Evolutionary conservation across 2,888 invertebrate species (phyloP).

Genomic region (Rotaria magnacalcarata): DNA sequence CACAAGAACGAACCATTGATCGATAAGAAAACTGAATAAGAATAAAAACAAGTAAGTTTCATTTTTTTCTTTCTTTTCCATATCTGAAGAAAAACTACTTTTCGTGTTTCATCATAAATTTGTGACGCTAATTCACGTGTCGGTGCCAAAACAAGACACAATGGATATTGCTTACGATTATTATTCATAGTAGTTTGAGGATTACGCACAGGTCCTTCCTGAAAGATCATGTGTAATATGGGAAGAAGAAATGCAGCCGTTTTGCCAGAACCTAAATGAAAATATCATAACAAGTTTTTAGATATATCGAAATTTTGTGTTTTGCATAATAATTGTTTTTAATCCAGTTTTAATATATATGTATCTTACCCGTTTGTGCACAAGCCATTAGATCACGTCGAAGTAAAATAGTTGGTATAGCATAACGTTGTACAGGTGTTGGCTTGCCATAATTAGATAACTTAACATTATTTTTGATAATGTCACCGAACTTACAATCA

Average conservation of each 20-base stretch:
- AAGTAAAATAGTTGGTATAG: slow-evolving; percentile 74
- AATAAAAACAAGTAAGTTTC: not conserved
- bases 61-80: not conserved
- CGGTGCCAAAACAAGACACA: slow-evolving; percentile 44
- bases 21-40: slow-evolving; percentile 40
- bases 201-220: slow-evolving; percentile 35
- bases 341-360: no score
- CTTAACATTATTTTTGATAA: slow-evolving; percentile 66
- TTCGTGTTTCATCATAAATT: slow-evolving; percentile 46
- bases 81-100: not conserved
- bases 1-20: slow-evolving; percentile 44
- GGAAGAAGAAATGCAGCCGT: slow-evolving; percentile 46
- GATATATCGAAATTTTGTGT: no score
- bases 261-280: slow-evolving; percentile 42
- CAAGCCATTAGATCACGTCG: slow-evolving; percentile 90
- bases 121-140: slow-evolving; percentile 46
- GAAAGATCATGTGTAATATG: slow-evolving; percentile 44
- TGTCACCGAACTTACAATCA: slow-evolving; percentile 38
- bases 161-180: slow-evolving; percentile 39
- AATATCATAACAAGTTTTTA: no score
- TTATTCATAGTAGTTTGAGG: not conserved
- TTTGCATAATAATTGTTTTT: no score
- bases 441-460: slow-evolving; percentile 76
- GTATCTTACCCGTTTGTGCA: slow-evolving; percentile 77
- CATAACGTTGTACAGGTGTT: slow-evolving; percentile 87